Conservation (phyloP, 2,797 vertebrate species). For the Micropoecilia bifurca region DNA sequence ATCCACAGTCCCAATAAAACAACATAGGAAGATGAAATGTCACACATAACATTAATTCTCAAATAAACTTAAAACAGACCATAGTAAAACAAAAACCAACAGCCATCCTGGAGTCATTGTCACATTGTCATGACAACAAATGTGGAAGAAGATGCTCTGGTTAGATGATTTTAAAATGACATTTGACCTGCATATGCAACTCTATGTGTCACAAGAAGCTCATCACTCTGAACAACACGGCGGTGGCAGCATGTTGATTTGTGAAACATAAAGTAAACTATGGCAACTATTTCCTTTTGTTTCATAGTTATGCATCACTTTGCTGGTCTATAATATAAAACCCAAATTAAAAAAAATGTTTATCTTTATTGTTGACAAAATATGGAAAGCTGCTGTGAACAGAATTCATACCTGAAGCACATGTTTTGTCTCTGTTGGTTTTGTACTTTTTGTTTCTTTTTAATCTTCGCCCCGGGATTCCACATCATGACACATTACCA, state of each 20-base stretch:
- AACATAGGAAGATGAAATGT: too few species aligned
- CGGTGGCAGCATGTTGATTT: not conserved
- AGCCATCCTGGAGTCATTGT: not conserved
- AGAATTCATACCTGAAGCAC: not conserved
- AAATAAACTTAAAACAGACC: not conserved
- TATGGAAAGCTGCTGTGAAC: not conserved
- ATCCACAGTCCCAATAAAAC: not conserved
- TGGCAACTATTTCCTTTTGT: not conserved
- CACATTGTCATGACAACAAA: not conserved
- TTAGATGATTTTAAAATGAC: not conserved
- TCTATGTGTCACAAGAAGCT: not conserved
- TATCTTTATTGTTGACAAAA: not conserved
- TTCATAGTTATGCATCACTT: not conserved
- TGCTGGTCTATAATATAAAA: not conserved
- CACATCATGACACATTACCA: conserved; percentile 44
- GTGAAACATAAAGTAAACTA: not conserved
- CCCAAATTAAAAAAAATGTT: not conserved
- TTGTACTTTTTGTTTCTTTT: not conserved
- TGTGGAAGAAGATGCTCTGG: not conserved
- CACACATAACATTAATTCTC: too few species aligned
- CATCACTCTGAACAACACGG: not conserved
- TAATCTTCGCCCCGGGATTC: conserved; percentile 20
- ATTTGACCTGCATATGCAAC: not conserved
- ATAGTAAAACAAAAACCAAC: not conserved
- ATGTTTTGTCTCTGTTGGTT: not conserved